These are phyloP conservation scores for Heliopora coerulea DNA, from an alignment of 92 coral and sea anemone genomes.

Conservation along the genomic window DNA sequence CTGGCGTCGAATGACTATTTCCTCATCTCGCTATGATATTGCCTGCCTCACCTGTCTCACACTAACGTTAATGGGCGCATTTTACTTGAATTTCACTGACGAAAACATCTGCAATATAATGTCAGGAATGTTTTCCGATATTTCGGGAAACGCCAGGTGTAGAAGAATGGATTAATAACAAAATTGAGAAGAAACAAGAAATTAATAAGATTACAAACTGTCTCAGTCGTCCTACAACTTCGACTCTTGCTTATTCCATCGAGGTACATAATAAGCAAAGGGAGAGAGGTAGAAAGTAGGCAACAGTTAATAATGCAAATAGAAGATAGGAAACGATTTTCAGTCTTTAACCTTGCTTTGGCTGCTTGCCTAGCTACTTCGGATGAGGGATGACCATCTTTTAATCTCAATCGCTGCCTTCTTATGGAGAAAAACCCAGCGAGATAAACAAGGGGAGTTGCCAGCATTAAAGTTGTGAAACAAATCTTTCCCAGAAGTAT, in stretches of 20 bases:
- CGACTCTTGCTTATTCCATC: not conserved
- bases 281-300: not conserved
- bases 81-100: too few species aligned
- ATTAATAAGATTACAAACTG: not conserved
- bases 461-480: not conserved
- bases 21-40: too few species aligned
- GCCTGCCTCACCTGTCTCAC: too few species aligned
- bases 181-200: not conserved
- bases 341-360: slow-evolving; percentile 4
- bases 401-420: not conserved
- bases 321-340: slow-evolving; percentile 20
- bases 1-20: too few species aligned
- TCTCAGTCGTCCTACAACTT: not conserved
- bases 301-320: not conserved
- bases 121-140: not conserved
- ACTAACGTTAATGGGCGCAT: too few species aligned
- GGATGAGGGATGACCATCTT: not conserved
- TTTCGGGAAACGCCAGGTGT: slow-evolving; percentile 17
- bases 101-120: not conserved
- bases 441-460: not conserved
- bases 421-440: not conserved
- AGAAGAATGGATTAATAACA: slow-evolving; percentile 13
- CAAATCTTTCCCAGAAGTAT: too few species aligned
- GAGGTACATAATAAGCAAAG: not conserved
- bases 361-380: not conserved